Evolutionary conservation across 2,888 invertebrate genomes (phyloP), one percentile per base, ranked within the genome.

Genomic region (Pammene aurita): DNA sequence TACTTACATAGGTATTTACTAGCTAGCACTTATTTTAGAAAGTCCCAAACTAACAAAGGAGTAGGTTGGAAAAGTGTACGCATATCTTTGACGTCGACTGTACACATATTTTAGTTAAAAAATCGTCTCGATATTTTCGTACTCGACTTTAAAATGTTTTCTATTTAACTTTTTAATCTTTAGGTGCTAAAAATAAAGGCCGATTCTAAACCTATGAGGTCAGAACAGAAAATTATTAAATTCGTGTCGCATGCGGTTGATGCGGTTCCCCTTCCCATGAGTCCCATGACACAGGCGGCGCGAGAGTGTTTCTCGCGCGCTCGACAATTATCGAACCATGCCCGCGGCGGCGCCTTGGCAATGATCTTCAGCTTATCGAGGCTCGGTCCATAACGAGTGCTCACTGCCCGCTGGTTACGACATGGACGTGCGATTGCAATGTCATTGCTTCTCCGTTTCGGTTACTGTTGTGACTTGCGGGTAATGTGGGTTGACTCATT

Each of bases 341-440:
- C 50, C 41, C 57, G 46, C 57, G 69, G 46, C 65, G 71, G 67
- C 80, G 84, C 88, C 89, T 89, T 90, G 89, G 76, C 87, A 87
- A 83, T 89, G 90, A 90, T 86, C 84, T 87, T 84, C 78, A 78
- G 75, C 73, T 66, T 78, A 77, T 70, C 75, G 70, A 70, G 71
- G 54, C 16, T 54, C 10, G 54, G 46, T 55, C n/a, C 26, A 16
- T 56, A 56, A 56, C 55, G 34, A 48, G 46, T 42, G 52, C 42
- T 46, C 16, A n/a, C 41, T 42, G 52, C 42, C 41, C 16, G 16
- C 41, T 18, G 9, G 35, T 58, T 54, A 41, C 38, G 52, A 57
- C 56, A 50, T 11, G 42, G 18, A 60, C 7, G n/a, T 6, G n/a
- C n/a, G n/a, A n/a, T n/a, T 34, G n/a, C 42, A 62, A 50, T 62